Conservation (phyloP, 2,797 vertebrate species). For the Amphiprion clarkii region DNA sequence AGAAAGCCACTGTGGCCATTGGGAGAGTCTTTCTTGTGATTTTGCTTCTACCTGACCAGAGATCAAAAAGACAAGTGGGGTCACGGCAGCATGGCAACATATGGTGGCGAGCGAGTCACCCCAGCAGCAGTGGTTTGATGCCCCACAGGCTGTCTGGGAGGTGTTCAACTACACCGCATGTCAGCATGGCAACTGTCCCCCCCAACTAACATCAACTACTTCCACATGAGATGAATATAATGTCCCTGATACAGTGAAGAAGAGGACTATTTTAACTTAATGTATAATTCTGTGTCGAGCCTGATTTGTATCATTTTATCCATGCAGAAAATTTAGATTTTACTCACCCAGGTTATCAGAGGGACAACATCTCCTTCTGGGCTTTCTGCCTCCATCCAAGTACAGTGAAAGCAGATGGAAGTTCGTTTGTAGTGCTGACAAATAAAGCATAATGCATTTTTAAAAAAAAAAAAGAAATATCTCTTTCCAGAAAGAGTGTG, state of each 20-base stretch:
- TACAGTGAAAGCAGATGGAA: constrained; percentile 31
- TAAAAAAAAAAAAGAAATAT: constrained; percentile 15
- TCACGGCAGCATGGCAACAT: constrained; percentile 49
- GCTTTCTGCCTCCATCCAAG: not conserved
- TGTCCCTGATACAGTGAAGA: not conserved
- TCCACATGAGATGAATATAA: constrained; percentile 28
- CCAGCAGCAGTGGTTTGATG: constrained; percentile 56
- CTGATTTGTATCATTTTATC: not conserved
- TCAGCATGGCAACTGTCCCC: constrained; percentile 65
- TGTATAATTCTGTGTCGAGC: constrained; percentile 11
- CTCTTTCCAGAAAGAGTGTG: constrained; percentile 24
- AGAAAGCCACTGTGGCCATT: constrained; percentile 8
- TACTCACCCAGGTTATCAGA: constrained; percentile 11
- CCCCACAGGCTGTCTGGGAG: constrained; percentile 58
- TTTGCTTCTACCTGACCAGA: constrained; percentile 15
- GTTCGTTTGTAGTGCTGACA: constrained; percentile 24
- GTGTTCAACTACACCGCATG: constrained; percentile 59
- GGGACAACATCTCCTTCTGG: not conserved
- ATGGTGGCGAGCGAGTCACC: constrained; percentile 41
- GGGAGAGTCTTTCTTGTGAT: not conserved
- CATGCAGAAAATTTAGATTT: constrained; percentile 10
- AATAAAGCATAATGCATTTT: constrained; percentile 12
- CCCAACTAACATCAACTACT: constrained; percentile 55
- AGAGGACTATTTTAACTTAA: constrained; percentile 9
- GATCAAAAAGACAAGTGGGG: constrained; percentile 57